Evolutionary conservation across 1,140 invertebrate genomes (phyloP).

Genomic region (Neuroterus valhalla): DNA sequence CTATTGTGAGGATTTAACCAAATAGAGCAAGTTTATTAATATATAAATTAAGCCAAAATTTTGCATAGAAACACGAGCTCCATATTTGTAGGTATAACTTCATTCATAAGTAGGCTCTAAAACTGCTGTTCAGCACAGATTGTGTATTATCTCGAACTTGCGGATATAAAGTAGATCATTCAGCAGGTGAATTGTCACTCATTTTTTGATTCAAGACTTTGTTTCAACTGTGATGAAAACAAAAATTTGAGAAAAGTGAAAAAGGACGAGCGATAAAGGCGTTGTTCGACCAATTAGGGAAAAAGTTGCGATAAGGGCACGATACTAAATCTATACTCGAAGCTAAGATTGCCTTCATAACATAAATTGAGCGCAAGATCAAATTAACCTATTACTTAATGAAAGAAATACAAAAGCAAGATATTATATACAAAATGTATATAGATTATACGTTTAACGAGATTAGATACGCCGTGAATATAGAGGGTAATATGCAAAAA

Average conservation of each 20-base stretch:
- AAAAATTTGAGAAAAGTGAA: neutral
- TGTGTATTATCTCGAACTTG: too few relatives aligned
- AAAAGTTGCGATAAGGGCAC: neutral
- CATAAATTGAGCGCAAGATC: constrained; percentile 73
- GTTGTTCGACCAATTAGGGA: neutral
- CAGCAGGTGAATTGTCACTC: too few relatives aligned
- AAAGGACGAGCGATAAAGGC: neutral
- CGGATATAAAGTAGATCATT: too few relatives aligned
- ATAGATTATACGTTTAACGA: constrained; percentile 54
- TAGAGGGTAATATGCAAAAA: constrained; percentile 55
- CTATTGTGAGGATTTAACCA: too few relatives aligned
- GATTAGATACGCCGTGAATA: constrained; percentile 54
- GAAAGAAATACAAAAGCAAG: constrained; percentile 47
- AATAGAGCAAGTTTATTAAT: too few relatives aligned
- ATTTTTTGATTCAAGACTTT: too few relatives aligned
- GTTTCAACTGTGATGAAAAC: too few relatives aligned
- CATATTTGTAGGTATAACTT: too few relatives aligned
- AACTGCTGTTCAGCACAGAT: too few relatives aligned
- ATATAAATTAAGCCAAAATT: too few relatives aligned
- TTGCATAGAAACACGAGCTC: too few relatives aligned
- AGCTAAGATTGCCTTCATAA: constrained; percentile 70
- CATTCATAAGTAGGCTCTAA: too few relatives aligned
- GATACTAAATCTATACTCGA: constrained; percentile 20
- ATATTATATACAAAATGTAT: constrained; percentile 56
- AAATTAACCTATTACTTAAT: constrained; percentile 67